Conservation (phyloP, 2,888 invertebrate genomes). For the Micoletzkya japonica region DNA sequence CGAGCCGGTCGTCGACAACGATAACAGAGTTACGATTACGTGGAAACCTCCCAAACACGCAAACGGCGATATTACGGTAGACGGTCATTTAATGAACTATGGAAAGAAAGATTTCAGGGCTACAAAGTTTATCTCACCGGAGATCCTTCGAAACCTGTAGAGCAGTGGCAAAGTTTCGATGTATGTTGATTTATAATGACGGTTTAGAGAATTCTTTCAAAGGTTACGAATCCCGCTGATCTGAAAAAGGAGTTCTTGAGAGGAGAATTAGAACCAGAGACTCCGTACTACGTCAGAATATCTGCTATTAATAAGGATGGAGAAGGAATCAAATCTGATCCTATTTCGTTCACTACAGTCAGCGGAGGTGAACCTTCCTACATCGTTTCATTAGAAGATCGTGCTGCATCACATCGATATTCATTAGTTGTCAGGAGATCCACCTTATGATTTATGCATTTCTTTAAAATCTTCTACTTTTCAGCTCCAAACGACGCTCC, state of each 20-base stretch:
- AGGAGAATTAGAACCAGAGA: slow-evolving; percentile 61
- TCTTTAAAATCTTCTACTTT: background rate
- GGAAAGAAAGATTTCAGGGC: slow-evolving; percentile 36
- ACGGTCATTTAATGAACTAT: background rate
- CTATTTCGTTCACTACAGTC: slow-evolving; percentile 53
- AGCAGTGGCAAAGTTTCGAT: slow-evolving; percentile 57
- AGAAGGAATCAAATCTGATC: slow-evolving; percentile 56
- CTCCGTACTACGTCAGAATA: slow-evolving; percentile 60
- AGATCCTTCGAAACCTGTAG: slow-evolving; percentile 58
- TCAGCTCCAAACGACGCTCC: slow-evolving; percentile 60
- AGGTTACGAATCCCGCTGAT: slow-evolving; percentile 28
- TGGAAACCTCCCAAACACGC: slow-evolving; percentile 60
- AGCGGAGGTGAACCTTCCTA: slow-evolving; percentile 42
- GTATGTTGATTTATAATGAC: slow-evolving; percentile 27
- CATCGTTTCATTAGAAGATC: background rate
- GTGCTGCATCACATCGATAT: too few relatives aligned
- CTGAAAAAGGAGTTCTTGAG: slow-evolving; percentile 52
- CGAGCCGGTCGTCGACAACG: slow-evolving; percentile 54
- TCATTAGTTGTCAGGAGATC: slow-evolving; percentile 6
- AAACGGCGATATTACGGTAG: slow-evolving; percentile 58
- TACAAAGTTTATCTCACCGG: slow-evolving; percentile 61
- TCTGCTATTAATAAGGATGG: slow-evolving; percentile 57
- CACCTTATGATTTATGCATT: background rate
- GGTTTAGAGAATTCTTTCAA: background rate
- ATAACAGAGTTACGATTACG: slow-evolving; percentile 58